These are phyloP conservation scores for Amphipoea lucens DNA, from an alignment of 2,888 invertebrate species.

Conservation along the genomic window DNA sequence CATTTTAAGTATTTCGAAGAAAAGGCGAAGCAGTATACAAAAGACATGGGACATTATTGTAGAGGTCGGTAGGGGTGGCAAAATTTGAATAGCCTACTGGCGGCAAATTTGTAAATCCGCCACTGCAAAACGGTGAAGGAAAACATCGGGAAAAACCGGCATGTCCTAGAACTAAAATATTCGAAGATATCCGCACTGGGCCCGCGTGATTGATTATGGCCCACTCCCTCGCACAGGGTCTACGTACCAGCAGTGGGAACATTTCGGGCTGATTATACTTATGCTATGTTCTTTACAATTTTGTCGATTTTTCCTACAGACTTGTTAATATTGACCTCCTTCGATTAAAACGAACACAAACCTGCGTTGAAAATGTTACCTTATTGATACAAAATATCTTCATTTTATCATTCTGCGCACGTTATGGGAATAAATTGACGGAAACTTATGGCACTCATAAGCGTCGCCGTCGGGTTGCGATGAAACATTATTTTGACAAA, in stretches of 20 bases:
- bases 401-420: slow-evolving; percentile 33
- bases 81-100: too few relatives aligned
- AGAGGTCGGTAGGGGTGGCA: too few relatives aligned
- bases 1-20: too few relatives aligned
- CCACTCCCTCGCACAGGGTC: neutral
- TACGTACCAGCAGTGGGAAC: neutral
- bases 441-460: slow-evolving; percentile 13
- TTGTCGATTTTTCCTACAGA: neutral
- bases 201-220: too few relatives aligned
- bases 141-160: too few relatives aligned
- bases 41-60: too few relatives aligned
- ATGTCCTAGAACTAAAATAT: too few relatives aligned
- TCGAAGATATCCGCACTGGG: too few relatives aligned
- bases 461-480: neutral
- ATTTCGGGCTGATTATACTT: neutral
- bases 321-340: neutral
- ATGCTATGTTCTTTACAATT: neutral
- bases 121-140: too few relatives aligned
- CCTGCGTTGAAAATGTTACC: neutral
- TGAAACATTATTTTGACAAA: slow-evolving; percentile 8
- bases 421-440: slow-evolving; percentile 23
- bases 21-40: too few relatives aligned
- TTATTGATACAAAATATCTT: slow-evolving; percentile 6
- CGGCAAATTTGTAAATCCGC: too few relatives aligned
- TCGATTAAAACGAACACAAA: neutral